phyloP scores from a whole-genome alignment of 2,113 vertebrate species.

The Alces alces region DNA sequence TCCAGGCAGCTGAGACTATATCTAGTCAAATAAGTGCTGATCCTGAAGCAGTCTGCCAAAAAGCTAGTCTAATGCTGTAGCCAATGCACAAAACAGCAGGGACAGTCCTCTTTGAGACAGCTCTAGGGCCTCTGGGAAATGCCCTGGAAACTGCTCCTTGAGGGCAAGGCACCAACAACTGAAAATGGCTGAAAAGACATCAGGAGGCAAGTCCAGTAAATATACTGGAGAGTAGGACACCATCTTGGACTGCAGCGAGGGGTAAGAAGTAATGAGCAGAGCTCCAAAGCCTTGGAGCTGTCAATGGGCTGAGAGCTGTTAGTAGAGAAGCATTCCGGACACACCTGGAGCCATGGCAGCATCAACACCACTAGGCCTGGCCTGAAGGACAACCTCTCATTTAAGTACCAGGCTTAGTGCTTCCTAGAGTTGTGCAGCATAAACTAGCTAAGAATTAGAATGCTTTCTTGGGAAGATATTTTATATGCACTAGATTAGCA shows the following conservation, averaged over 20 bases:
- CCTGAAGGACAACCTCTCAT: neutral
- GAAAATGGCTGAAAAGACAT: neutral
- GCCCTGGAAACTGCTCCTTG: neutral
- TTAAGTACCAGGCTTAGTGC: neutral
- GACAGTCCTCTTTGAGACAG: neutral
- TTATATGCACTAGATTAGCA: neutral
- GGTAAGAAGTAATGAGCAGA: neutral
- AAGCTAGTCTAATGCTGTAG: neutral
- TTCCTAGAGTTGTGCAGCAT: neutral
- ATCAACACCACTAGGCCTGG: neutral
- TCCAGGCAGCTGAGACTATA: neutral
- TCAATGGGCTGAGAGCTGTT: neutral
- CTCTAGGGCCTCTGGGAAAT: neutral
- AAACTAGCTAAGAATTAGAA: neutral
- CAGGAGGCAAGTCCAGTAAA: neutral
- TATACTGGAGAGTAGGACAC: neutral
- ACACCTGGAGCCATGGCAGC: neutral
- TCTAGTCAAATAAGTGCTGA: neutral
- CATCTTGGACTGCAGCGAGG: neutral
- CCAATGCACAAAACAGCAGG: neutral
- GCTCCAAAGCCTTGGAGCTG: neutral
- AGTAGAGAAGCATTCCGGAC: neutral
- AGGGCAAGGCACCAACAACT: neutral
- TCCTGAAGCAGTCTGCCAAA: neutral
- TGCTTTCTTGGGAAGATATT: neutral